These are phyloP conservation scores for Drosophila oshimai DNA, from an alignment of 1,140 invertebrate genomes.

Conservation along the genomic window DNA sequence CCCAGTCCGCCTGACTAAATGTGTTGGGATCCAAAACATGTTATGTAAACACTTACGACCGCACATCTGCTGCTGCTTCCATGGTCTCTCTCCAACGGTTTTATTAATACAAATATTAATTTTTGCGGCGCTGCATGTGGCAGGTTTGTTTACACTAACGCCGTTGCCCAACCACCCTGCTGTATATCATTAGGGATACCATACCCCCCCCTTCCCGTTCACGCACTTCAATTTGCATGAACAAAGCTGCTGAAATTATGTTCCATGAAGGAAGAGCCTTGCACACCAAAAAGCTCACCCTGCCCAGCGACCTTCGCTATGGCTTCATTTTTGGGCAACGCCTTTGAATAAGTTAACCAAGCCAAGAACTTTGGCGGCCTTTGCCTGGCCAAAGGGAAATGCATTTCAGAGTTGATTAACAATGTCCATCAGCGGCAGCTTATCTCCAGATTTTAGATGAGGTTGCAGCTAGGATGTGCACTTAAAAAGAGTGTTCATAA, in stretches of 20 bases:
- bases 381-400: constrained; percentile 26
- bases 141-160: constrained; percentile 74
- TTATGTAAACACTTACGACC: constrained; percentile 78
- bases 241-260: constrained; percentile 38
- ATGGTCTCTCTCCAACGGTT: constrained; percentile 40
- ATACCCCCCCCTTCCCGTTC: constrained; percentile 8
- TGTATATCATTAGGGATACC: constrained; percentile 23
- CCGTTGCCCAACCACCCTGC: constrained; percentile 36
- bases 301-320: constrained; percentile 44
- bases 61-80: constrained; percentile 61
- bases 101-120: constrained; percentile 81
- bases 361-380: constrained; percentile 14
- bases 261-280: neutral
- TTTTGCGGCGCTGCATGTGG: constrained; percentile 76
- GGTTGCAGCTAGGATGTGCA: neutral
- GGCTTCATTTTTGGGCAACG: constrained; percentile 57
- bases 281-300: neutral
- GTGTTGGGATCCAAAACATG: constrained; percentile 73
- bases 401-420: constrained; percentile 58
- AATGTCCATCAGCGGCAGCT: constrained; percentile 51
- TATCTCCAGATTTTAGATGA: neutral
- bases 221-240: constrained; percentile 78
- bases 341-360: constrained; percentile 59
- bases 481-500: neutral
- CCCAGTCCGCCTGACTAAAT: constrained; percentile 47